A percentile compares a stretch with the other conserved stretches of the same genome.
phyloP scores from a whole-genome alignment of 2,113 vertebrate species.

The Brachyistius frenatus region DNA sequence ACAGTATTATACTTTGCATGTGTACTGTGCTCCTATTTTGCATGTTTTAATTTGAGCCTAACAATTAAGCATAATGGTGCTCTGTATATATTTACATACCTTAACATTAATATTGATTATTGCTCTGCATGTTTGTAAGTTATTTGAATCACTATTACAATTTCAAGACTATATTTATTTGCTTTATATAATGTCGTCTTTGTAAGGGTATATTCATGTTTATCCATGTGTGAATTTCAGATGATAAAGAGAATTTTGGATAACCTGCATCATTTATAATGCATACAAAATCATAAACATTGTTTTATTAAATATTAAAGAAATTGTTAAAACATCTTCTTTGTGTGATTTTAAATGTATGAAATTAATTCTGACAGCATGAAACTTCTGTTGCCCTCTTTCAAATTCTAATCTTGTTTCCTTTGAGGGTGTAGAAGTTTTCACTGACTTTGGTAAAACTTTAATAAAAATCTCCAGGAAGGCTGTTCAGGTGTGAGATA shows the following conservation, averaged over 20 bases:
- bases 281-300: background rate
- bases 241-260: background rate
- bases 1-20: too few species aligned
- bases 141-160: too few species aligned
- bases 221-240: too few species aligned
- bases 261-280: background rate
- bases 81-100: background rate
- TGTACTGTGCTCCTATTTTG: too few species aligned
- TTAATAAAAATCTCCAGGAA: background rate
- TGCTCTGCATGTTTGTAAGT: background rate
- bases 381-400: slow-evolving; percentile 5
- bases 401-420: background rate
- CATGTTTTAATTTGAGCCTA: background rate
- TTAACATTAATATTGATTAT: background rate
- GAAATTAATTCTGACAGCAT: background rate
- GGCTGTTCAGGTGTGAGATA: background rate
- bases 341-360: background rate
- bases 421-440: background rate
- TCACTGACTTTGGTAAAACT: background rate
- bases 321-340: background rate
- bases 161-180: too few species aligned
- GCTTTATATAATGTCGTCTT: too few species aligned
- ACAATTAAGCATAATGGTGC: too few species aligned
- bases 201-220: too few species aligned
- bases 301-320: background rate